Evolutionary conservation across 1,140 invertebrate species (phyloP), one percentile per base, ranked within the genome.

Genomic region (Trachymyrmex cornetzi): DNA sequence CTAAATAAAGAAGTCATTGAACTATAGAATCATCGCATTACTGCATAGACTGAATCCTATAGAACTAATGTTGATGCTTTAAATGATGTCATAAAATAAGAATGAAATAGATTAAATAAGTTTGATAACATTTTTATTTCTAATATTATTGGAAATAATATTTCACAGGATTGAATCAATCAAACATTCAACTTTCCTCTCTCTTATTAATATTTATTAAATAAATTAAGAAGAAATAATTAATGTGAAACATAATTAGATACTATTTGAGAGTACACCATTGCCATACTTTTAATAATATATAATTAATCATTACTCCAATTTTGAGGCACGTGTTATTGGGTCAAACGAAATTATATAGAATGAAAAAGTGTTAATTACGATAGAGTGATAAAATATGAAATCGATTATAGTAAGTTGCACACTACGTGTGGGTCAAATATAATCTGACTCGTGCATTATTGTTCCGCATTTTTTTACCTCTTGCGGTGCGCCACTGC

Each of bases 301-400:
- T 27, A 3, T 44, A 63, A 61, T 63, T 55, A 55, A 50, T 50
- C 24, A 12, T 27, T 16, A 11, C 53, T 55, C 44, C 38, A 88
- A 85, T 74, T 85, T 53, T 22, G 16, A 11, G 53, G 44, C 87
- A 89, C 87, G 87, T 44, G 80, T 64, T 50, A 61, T 27, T 19
- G 1, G 5, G 6, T 38, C 24, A 12, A 55, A 14, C 16, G 38
- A 0, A 66, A 22, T 4, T 16, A 34, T 3, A 0, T 7, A 19
- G 3, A 14, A 14, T 22, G 11, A 59, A 82, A 59, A 71, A 44
- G 22, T 24, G 34, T 57, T 57, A 82, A 19, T 82, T 82, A 82
- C 6, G 16, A 57, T 61, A 48, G 44, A 38, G 22, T 7, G n/a
- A 64, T 19, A 64, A 87, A 87, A 74, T 24, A 16, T 50, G 30